Evolutionary conservation across 1,140 invertebrate species (phyloP).

Genomic region (Centruroides vittatus): DNA sequence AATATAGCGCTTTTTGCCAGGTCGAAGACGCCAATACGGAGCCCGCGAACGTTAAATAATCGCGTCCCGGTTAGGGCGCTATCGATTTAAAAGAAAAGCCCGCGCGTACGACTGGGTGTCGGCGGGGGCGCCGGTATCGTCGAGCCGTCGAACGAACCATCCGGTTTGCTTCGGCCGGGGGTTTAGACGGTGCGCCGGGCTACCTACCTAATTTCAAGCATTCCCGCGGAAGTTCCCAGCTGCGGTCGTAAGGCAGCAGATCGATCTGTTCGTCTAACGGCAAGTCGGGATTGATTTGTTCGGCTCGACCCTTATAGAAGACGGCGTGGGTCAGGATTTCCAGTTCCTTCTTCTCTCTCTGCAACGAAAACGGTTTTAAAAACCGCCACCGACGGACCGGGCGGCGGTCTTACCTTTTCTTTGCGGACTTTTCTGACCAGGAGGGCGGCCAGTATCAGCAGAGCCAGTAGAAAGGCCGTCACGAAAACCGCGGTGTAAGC

Average conservation of each 20-base stretch:
- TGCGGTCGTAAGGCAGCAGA: slow-evolving; percentile 66
- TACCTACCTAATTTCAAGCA: slow-evolving; percentile 11
- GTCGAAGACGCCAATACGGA: too few relatives aligned
- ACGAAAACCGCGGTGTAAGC: slow-evolving; percentile 5
- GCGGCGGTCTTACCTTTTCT: slow-evolving; percentile 5
- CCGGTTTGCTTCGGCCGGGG: too few relatives aligned
- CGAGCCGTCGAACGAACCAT: too few relatives aligned
- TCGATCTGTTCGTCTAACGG: slow-evolving; percentile 21
- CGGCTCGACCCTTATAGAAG: slow-evolving; percentile 15
- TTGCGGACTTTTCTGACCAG: slow-evolving; percentile 11
- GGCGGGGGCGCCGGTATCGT: too few relatives aligned
- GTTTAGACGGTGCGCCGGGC: too few relatives aligned
- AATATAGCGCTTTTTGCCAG: too few relatives aligned
- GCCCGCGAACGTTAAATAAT: too few relatives aligned
- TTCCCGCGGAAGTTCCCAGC: slow-evolving; percentile 38
- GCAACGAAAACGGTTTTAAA: too few relatives aligned
- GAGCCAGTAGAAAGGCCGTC: slow-evolving; percentile 3
- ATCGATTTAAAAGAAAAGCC: too few relatives aligned
- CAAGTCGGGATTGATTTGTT: slow-evolving; percentile 19
- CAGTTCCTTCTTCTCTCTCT: slow-evolving; percentile 11
- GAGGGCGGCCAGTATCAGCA: slow-evolving; percentile 11
- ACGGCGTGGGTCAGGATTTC: slow-evolving; percentile 15
- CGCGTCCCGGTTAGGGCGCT: too few relatives aligned
- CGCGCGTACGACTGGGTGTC: too few relatives aligned
- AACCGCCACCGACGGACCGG: too few relatives aligned